phyloP scores from a whole-genome alignment of 2,113 vertebrate species.

The Edolisoma coerulescens region DNA sequence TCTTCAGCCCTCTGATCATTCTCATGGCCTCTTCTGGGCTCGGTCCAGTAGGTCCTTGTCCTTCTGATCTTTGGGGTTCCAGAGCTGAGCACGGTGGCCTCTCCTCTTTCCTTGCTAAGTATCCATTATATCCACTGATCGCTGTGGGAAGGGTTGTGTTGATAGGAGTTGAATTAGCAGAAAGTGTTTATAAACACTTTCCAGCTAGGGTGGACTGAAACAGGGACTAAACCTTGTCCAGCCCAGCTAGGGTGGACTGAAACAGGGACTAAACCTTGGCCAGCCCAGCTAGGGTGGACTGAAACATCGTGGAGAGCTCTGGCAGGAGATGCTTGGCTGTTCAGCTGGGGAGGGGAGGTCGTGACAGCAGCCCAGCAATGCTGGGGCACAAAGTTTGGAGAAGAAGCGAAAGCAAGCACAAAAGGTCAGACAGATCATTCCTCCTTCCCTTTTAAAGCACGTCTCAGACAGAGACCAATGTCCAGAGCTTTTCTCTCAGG shows the following conservation, averaged over 20 bases:
- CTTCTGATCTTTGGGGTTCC: neutral
- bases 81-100: neutral
- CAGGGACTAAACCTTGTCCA: neutral
- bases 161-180: accelerated
- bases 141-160: neutral
- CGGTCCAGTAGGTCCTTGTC: neutral
- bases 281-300: neutral
- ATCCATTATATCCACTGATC: accelerated
- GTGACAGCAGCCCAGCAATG: neutral
- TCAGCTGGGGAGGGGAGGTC: neutral
- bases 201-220: neutral
- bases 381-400: too few relatives aligned
- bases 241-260: too few relatives aligned
- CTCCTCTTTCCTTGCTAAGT: neutral
- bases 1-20: neutral
- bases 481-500: neutral
- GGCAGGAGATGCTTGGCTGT: neutral
- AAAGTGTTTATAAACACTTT: neutral
- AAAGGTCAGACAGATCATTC: neutral
- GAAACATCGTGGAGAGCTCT: neutral
- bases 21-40: neutral
- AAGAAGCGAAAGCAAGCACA: neutral
- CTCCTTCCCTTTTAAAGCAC: neutral
- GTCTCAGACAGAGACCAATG: neutral
- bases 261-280: neutral